Conservation (phyloP, 53 echinoderm and acorn worm species). For the Paracentrotus lividus region DNA sequence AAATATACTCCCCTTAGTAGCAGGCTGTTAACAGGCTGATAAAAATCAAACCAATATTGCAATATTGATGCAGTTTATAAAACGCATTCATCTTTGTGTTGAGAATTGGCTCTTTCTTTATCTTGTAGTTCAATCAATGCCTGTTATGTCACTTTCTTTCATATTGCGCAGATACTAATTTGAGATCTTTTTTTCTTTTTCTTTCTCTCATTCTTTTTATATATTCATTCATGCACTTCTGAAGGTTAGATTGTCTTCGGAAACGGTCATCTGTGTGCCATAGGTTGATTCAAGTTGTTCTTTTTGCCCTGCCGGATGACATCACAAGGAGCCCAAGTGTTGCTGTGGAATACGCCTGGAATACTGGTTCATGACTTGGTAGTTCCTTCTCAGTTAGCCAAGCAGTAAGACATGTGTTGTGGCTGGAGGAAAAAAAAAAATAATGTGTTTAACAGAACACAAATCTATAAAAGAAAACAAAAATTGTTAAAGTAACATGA, state of each 20-base stretch:
- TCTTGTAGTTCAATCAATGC: constrained; percentile 24
- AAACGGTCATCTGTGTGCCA: constrained; percentile 64
- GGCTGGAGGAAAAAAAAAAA: constrained; percentile 60
- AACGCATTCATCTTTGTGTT: constrained; percentile 40
- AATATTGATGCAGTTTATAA: constrained; percentile 3
- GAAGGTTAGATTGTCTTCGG: constrained; percentile 50
- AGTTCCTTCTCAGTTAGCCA: constrained; percentile 67
- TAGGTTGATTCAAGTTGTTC: constrained; percentile 71
- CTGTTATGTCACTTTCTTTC: constrained; percentile 19
- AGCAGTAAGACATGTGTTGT: constrained; percentile 70
- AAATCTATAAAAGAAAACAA: background rate
- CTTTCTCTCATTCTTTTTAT: constrained; percentile 69
- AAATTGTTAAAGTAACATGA: background rate
- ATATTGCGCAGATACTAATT: constrained; percentile 60
- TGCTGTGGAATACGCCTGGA: constrained; percentile 61
- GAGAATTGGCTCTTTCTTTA: constrained; percentile 27
- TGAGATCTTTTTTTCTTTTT: constrained; percentile 59
- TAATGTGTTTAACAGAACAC: background rate
- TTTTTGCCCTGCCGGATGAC: constrained; percentile 55
- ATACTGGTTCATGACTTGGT: constrained; percentile 73
- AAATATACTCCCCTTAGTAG: background rate
- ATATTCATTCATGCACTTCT: constrained; percentile 72
- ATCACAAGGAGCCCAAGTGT: constrained; percentile 55
- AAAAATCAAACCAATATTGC: background rate
- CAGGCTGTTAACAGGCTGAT: background rate